phyloP scores from a whole-genome alignment of 92 coral and sea anemone genomes.

The Siderastrea radians region DNA sequence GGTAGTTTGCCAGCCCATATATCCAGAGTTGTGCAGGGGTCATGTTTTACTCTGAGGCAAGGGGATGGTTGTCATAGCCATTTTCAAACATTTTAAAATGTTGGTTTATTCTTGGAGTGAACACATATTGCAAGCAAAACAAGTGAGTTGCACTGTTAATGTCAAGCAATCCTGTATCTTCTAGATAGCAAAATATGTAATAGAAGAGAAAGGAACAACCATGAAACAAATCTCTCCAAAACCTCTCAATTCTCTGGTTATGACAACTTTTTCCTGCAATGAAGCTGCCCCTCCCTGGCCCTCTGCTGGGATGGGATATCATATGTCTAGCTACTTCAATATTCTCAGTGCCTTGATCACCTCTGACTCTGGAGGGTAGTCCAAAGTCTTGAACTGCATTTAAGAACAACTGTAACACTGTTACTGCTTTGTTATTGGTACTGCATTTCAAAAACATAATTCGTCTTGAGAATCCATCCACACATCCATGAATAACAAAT shows the following conservation, averaged over 20 bases:
- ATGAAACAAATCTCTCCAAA: conserved; percentile 76
- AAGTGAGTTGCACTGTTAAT: conserved; percentile 48
- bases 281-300: conserved; percentile 72
- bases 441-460: conserved; percentile 61
- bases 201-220: conserved; percentile 81
- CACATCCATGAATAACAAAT: conserved; percentile 61
- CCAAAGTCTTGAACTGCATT: conserved; percentile 59
- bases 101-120: no score
- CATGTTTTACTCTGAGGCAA: conserved; percentile 58
- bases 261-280: conserved; percentile 64
- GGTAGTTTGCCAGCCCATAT: conserved; percentile 37
- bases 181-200: conserved; percentile 52
- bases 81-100: conserved; percentile 51
- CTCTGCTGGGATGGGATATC: conserved; percentile 64
- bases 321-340: conserved; percentile 65
- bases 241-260: conserved; percentile 68
- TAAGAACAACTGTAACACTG: conserved; percentile 58
- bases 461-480: conserved; percentile 60
- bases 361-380: conserved; percentile 62
- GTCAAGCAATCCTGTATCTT: conserved; percentile 56
- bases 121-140: conserved; percentile 50
- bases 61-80: conserved; percentile 70
- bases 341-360: conserved; percentile 72
- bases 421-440: conserved; percentile 59
- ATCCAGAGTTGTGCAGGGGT: conserved; percentile 64